A percentile compares a stretch with the other conserved stretches of the same genome.
Conservation (phyloP, 2,888 invertebrate genomes). For the Drosophila atripex region DNA sequence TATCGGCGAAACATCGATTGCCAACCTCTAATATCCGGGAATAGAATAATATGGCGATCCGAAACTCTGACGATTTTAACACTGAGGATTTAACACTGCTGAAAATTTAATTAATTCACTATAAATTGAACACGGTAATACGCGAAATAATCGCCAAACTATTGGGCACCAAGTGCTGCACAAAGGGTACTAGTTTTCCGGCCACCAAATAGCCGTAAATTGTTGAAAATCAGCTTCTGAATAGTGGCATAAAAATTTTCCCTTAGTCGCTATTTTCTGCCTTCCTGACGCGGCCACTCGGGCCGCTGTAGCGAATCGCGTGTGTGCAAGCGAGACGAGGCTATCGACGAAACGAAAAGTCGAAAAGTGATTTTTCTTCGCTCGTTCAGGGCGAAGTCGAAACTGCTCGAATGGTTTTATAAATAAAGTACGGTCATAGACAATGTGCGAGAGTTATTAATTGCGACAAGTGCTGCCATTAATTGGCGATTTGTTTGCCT, state of each 20-base stretch:
- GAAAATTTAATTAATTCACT: constrained; percentile 74
- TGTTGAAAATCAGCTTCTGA: constrained; percentile 54
- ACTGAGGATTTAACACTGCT: constrained; percentile 75
- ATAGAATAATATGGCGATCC: constrained; percentile 78
- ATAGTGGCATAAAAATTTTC: constrained; percentile 69
- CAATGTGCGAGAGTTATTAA: constrained; percentile 39
- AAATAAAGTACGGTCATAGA: constrained; percentile 59
- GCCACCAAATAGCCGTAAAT: constrained; percentile 13
- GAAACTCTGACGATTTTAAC: constrained; percentile 67
- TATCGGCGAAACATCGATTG: not conserved
- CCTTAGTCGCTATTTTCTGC: constrained; percentile 68
- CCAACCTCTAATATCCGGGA: constrained; percentile 46
- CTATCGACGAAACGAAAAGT: constrained; percentile 48
- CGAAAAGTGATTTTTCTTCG: constrained; percentile 75
- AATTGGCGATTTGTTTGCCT: constrained; percentile 22
- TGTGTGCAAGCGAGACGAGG: constrained; percentile 46
- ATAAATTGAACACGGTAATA: constrained; percentile 75
- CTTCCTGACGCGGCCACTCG: constrained; percentile 42
- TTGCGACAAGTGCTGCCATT: constrained; percentile 32
- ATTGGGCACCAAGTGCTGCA: constrained; percentile 43
- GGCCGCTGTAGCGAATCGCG: constrained; percentile 16
- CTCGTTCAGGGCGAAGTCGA: constrained; percentile 78
- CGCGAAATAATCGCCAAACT: constrained; percentile 60
- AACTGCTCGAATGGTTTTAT: constrained; percentile 73
- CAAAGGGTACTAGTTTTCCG: constrained; percentile 53